Percentiles rank a stretch among this genome's conserved stretches.
These are phyloP conservation scores for Abrostola tripartita DNA, from an alignment of 2,888 invertebrate species.

Conservation along the genomic window DNA sequence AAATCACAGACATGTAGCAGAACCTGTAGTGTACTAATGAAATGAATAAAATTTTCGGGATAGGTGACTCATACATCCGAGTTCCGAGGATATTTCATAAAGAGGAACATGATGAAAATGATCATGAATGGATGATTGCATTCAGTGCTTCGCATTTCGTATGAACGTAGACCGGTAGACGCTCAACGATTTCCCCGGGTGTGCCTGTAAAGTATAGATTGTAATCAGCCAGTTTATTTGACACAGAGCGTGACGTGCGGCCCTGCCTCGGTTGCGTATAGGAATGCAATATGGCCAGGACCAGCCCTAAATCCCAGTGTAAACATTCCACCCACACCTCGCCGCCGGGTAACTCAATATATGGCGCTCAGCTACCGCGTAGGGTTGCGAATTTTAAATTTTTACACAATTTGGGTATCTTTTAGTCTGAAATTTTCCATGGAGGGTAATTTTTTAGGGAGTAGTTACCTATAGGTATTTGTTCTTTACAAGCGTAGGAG, in stretches of 20 bases:
- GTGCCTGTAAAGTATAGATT: constrained; percentile 43
- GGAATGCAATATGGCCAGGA: constrained; percentile 80
- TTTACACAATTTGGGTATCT: constrained; percentile 6
- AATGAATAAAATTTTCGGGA: too few relatives aligned
- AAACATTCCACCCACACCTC: constrained; percentile 82
- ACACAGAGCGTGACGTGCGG: constrained; percentile 41
- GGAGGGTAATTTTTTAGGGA: too few relatives aligned
- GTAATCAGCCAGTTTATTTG: constrained; percentile 58
- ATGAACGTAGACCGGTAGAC: constrained; percentile 11
- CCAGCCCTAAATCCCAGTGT: constrained; percentile 77
- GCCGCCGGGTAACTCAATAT: constrained; percentile 75
- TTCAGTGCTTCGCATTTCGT: constrained; percentile 1
- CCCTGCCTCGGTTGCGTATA: constrained; percentile 57
- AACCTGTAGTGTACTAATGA: too few relatives aligned
- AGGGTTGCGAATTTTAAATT: constrained; percentile 57
- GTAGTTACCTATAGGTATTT: too few relatives aligned
- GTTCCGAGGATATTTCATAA: too few relatives aligned
- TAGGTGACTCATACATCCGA: too few relatives aligned
- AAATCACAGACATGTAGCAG: too few relatives aligned
- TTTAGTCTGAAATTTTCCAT: background rate
- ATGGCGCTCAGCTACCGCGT: constrained; percentile 60
- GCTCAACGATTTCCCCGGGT: constrained; percentile 27
- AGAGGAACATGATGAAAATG: background rate
- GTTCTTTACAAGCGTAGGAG: too few relatives aligned
- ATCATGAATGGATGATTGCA: constrained; percentile 3